A percentile compares a stretch with the other conserved stretches of the same genome.
These are phyloP conservation scores for Plectrocnemia conspersa DNA, from an alignment of 1,140 invertebrate genomes.

Conservation along the genomic window DNA sequence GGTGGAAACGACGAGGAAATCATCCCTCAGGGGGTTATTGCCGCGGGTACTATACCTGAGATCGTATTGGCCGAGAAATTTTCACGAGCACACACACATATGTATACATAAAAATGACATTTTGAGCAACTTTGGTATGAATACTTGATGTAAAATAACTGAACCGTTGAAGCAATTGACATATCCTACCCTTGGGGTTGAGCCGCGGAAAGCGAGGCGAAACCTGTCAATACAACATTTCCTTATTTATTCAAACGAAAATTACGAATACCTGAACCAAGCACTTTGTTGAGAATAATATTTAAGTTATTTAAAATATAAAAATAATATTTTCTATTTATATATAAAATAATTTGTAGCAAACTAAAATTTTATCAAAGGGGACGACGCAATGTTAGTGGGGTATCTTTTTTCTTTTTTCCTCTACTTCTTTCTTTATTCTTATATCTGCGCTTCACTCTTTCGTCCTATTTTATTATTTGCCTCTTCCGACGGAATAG, in stretches of 20 bases:
- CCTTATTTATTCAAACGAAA: slow-evolving; percentile 28
- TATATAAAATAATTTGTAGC: slow-evolving; percentile 4
- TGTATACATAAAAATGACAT: slow-evolving; percentile 8
- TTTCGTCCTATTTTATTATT: slow-evolving; percentile 15
- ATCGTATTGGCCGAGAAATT: not conserved
- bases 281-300: too few species aligned
- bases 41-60: slow-evolving; percentile 8
- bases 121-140: slow-evolving; percentile 13
- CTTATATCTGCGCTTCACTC: too few species aligned
- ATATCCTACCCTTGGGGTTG: slow-evolving; percentile 14
- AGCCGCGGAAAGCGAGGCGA: slow-evolving; percentile 4
- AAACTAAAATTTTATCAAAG: too few species aligned
- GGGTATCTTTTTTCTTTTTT: too few species aligned
- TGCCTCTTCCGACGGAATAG: not conserved
- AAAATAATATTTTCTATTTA: slow-evolving; percentile 17
- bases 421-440: too few species aligned
- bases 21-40: slow-evolving; percentile 26
- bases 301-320: slow-evolving; percentile 18
- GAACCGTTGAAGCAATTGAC: slow-evolving; percentile 19
- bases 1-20: slow-evolving; percentile 26
- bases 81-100: not conserved
- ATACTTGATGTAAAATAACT: slow-evolving; percentile 22
- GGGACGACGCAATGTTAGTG: too few species aligned
- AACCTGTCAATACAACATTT: slow-evolving; percentile 31
- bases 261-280: slow-evolving; percentile 5